These are phyloP conservation scores for Lasiurus borealis DNA, from an alignment of 2,113 vertebrate genomes.

Conservation along the genomic window DNA sequence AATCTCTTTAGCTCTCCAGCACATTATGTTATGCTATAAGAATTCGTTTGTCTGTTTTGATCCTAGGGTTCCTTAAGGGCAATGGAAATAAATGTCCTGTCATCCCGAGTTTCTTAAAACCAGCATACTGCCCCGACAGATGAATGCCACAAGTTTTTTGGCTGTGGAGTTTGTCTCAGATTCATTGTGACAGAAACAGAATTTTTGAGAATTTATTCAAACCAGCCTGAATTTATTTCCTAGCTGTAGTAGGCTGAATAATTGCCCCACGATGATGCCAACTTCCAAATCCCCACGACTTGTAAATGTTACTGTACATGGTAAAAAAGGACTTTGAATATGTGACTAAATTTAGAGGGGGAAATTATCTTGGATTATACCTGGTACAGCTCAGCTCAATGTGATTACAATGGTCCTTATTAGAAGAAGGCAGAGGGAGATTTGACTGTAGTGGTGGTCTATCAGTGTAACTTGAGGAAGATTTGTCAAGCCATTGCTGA, in stretches of 20 bases:
- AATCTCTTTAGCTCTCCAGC: background rate
- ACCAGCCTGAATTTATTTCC: background rate
- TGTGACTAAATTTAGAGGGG: background rate
- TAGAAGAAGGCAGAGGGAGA: background rate
- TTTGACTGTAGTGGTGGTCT: background rate
- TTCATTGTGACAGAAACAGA: constrained; percentile 2
- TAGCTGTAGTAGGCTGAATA: background rate
- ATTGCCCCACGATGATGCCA: background rate
- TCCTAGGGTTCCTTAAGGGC: background rate
- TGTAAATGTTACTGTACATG: background rate
- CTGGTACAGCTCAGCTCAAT: background rate
- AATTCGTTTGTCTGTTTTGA: background rate
- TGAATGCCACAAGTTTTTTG: background rate
- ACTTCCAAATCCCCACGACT: background rate
- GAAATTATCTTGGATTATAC: background rate
- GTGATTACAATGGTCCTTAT: background rate
- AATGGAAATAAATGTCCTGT: background rate
- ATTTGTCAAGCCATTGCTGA: background rate
- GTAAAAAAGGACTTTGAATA: background rate
- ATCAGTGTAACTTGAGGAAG: background rate
- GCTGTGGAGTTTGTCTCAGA: background rate
- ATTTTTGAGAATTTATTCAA: constrained; percentile 48
- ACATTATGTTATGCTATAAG: background rate
- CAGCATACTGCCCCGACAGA: background rate
- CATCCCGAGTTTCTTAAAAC: background rate